Conservation (phyloP, 2,888 invertebrate genomes). For the Tuberolachnus salignus region DNA sequence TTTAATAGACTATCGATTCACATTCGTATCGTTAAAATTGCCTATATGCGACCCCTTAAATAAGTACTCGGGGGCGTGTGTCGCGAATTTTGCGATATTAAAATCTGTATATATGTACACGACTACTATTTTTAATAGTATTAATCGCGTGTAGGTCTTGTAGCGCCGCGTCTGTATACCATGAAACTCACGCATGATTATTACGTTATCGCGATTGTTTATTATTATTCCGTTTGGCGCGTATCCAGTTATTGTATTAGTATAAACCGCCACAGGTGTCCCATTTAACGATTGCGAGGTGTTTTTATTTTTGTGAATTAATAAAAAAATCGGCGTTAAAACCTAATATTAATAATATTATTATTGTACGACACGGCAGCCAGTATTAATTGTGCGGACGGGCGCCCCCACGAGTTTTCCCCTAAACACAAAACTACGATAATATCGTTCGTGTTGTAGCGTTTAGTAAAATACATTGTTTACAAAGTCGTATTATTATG, state of each 20-base stretch:
- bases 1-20: no score
- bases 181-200: conserved; percentile 15
- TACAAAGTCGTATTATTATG: no score
- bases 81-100: background rate
- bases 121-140: background rate
- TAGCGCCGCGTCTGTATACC: background rate
- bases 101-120: no score
- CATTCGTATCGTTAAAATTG: background rate
- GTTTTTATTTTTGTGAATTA: conserved; percentile 9
- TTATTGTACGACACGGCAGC: conserved; percentile 5
- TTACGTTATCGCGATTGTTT: background rate
- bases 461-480: no score
- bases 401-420: no score
- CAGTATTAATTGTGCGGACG: no score
- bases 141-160: conserved; percentile 2
- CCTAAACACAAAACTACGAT: no score
- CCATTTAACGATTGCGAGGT: conserved; percentile 34
- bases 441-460: no score
- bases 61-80: background rate
- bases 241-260: conserved; percentile 11
- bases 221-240: conserved; percentile 22
- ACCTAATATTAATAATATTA: background rate
- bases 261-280: conserved; percentile 10
- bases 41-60: no score
- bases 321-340: conserved; percentile 19